Evolutionary conservation across 2,113 vertebrate genomes (phyloP).

Genomic region (Lophochroa leadbeateri): DNA sequence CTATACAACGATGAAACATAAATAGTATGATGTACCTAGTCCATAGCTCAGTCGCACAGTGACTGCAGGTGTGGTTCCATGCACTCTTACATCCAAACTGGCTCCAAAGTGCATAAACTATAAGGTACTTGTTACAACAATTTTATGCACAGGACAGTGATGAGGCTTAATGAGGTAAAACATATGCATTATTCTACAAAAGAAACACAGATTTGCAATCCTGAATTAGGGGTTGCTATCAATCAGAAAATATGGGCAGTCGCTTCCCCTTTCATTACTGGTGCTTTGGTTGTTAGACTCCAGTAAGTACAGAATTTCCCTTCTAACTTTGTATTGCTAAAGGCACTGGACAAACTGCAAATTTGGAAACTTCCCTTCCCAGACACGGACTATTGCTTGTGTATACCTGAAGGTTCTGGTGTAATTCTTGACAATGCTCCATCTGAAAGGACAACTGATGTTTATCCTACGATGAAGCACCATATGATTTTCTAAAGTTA

Average conservation of each 20-base stretch:
- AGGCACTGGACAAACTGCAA: neutral
- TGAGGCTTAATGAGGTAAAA: neutral
- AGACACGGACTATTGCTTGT: neutral
- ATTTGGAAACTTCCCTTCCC: neutral
- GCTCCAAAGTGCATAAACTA: neutral
- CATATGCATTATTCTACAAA: neutral
- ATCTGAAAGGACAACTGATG: accelerated
- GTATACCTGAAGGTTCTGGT: neutral
- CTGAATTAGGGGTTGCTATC: neutral
- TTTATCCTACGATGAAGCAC: neutral
- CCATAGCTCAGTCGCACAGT: neutral
- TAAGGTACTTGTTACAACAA: neutral
- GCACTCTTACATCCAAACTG: neutral
- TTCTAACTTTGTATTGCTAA: neutral
- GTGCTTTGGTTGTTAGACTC: accelerated
- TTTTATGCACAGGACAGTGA: neutral
- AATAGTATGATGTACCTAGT: neutral
- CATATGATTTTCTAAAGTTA: neutral
- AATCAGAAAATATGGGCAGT: neutral
- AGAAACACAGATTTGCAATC: neutral
- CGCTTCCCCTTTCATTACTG: neutral
- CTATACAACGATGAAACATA: neutral
- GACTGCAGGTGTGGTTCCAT: neutral
- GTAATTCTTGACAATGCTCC: neutral
- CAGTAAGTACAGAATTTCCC: neutral